Evolutionary conservation across 2,113 vertebrate genomes (phyloP), one percentile per base, ranked within the genome.

Genomic region (Lycaon pictus): DNA sequence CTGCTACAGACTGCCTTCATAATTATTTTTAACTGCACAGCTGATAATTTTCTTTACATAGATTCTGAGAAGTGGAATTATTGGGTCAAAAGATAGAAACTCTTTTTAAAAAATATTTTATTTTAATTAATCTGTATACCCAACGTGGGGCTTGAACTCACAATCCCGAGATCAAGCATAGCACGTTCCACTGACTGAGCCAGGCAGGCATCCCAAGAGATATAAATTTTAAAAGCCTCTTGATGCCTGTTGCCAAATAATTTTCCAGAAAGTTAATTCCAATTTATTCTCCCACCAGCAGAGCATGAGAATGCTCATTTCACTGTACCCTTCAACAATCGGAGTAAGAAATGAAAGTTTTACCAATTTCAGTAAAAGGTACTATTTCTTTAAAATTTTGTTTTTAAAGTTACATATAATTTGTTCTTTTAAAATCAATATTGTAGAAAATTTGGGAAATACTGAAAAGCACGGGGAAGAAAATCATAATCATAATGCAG

Each of bases 181-280:
- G 2, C 43, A 77, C 17, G 43, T 43, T 51, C 25, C 48, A 77
- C 74, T 16, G 35, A 12, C 69, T 37, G 74, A 51, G 74, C 48
- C 74, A 77, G 43, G 25, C 13, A 51, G 43, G 25, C 43, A 2
- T 7, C 43, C 74, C 74, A 77, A 77, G 43, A 51, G 43, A 29
- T 51, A 51, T 5, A 77, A 77, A 51, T 15, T 77, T 77, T 51
- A 77, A 77, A 35, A 60, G 35, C 4, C 32, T 67, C 63, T 77
- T 74, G 63, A 71, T 93, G 76, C 16, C 15, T 71, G 11, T 53
- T 87, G 81, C 53, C 27, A 72, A 90, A 65, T 92, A 69, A 93
- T 83, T 97, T 93, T 88, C 74, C 58, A 62, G 72, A 27, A 86
- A 90, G 81, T 90, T 51, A 82, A 5, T 20, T 79, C 43, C 55